These are phyloP conservation scores for Brachionus asplanchnoidis DNA, from an alignment of 1,140 invertebrate species.

Conservation along the genomic window DNA sequence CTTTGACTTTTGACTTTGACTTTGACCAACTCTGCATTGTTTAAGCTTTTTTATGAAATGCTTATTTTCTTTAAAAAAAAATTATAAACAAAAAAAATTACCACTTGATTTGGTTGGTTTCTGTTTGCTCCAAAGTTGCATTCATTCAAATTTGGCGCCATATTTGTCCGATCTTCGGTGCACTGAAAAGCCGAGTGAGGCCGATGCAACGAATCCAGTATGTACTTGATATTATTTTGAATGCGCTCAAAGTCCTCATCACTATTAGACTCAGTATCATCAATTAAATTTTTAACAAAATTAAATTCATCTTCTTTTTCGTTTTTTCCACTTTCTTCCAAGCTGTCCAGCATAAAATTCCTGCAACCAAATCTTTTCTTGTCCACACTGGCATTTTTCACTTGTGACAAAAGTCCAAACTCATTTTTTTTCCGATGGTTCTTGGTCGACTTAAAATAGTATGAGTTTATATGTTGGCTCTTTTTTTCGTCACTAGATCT, in stretches of 20 bases:
- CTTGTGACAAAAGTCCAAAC: neutral
- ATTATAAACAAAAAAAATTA: too few relatives aligned
- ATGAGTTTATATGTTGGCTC: neutral
- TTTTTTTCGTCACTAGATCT: conserved; percentile 11
- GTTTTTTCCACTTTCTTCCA: neutral
- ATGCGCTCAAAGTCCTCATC: neutral
- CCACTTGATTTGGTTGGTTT: neutral
- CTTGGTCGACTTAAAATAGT: conserved; percentile 6
- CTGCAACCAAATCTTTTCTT: neutral
- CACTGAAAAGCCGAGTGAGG: neutral
- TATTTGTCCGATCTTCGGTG: neutral
- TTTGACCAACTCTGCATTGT: too few relatives aligned
- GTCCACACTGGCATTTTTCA: neutral
- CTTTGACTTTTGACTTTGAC: too few relatives aligned
- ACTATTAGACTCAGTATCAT: neutral
- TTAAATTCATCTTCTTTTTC: neutral
- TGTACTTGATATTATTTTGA: neutral
- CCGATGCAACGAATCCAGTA: neutral
- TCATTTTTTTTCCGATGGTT: conserved; percentile 25
- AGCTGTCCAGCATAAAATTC: neutral
- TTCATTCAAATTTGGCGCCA: neutral
- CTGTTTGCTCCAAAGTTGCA: neutral
- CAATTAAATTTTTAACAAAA: neutral
- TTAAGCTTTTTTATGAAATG: too few relatives aligned
- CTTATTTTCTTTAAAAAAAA: too few relatives aligned